Evolutionary conservation across 2,797 vertebrate species (phyloP), one percentile per base, ranked within the genome.

Genomic region (Galago senegalensis): DNA sequence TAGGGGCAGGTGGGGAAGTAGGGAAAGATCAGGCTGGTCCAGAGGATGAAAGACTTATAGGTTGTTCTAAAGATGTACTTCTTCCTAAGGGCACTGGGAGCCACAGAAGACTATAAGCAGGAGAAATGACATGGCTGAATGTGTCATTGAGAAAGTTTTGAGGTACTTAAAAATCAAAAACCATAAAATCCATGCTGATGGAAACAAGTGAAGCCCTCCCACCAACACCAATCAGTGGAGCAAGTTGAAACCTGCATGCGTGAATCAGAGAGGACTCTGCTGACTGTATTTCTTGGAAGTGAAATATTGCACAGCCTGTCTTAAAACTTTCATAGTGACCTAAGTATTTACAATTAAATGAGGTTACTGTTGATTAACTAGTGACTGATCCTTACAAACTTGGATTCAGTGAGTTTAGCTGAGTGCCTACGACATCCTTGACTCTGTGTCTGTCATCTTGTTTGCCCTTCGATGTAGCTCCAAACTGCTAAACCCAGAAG

Each of bases 361-460:
- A 53, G 40, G 65, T 56, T 76, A 34, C 56, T 63, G 1, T 49
- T 43, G 67, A 37, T 43, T 81, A n/a, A 18, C 29, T 67, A 29
- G 12, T 58, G 46, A 82, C 27, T 82, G 79, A 61, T 46, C 18
- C 88, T 93, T 63, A 20, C 69, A 58, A 61, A 76, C 3, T 20
- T 58, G 72, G 23, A 61, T 70, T 75, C 73, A 72, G 11, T 34
- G 21, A 89, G 60, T 14, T 37, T 69, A 70, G 34, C 14, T 7
- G 29, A 56, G n/a, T 43, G 21, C 56, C 9, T 25, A 23, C 0
- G 0, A 29, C 11, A 4, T 16, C 21, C 14, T 25, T 69, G 23
- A 6, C 40, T 63, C 14, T 76, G 20, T 21, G 2, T 3, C 31
- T 34, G 56, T 58, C 70, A 25, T 34, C 25, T 72, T 11, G 0